A percentile compares a stretch with the other conserved stretches of the same genome.
Evolutionary conservation across 2,113 vertebrate genomes (phyloP).

Genomic region (Solea solea): DNA sequence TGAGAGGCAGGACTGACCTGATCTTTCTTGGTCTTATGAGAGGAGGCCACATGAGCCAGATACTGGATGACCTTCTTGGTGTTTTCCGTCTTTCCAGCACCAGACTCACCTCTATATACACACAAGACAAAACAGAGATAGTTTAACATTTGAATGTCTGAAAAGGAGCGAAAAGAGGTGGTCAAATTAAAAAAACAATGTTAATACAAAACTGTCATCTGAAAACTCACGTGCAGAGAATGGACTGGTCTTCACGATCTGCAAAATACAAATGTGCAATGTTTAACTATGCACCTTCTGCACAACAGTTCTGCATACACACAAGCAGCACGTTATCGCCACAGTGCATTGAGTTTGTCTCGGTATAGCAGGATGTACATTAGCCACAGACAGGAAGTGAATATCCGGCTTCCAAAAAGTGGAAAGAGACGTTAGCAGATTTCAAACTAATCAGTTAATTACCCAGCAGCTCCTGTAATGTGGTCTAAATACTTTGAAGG

Average conservation of each 20-base stretch:
- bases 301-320: neutral
- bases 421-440: conserved; percentile 27
- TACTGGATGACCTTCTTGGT: conserved; percentile 99
- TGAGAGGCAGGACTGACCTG: conserved; percentile 83
- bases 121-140: neutral
- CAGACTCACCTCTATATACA: conserved; percentile 90
- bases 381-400: conserved; percentile 74
- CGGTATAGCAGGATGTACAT: conserved; percentile 62
- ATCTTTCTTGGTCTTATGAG: conserved; percentile 98
- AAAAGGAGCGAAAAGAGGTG: neutral
- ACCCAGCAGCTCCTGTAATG: conserved; percentile 9
- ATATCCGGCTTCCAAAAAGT: conserved; percentile 71
- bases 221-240: conserved; percentile 97
- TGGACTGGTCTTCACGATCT: conserved; percentile 99
- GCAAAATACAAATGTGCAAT: conserved; percentile 42
- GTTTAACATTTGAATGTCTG: neutral
- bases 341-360: conserved; percentile 27
- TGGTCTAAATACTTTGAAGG: neutral
- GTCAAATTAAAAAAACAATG: neutral
- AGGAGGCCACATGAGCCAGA: conserved; percentile 95
- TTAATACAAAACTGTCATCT: neutral
- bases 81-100: conserved; percentile 98
- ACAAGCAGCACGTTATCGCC: conserved; percentile 28
- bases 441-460: conserved; percentile 35
- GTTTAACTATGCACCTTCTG: neutral